Evolutionary conservation across 2,888 invertebrate genomes (phyloP).

Genomic region (Thera britannica): DNA sequence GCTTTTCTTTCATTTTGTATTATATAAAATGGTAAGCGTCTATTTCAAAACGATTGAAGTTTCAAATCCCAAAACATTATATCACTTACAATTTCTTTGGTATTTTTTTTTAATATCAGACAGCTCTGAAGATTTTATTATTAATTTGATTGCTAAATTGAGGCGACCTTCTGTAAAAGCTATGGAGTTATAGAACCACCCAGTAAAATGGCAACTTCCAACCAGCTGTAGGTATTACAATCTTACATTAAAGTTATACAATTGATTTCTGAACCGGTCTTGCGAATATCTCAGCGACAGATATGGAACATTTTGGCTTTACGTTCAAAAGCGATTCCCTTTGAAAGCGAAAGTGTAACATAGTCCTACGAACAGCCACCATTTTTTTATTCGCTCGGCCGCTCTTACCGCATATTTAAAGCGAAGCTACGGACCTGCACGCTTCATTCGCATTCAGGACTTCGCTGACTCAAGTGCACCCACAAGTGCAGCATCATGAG

Average conservation of each 20-base stretch:
- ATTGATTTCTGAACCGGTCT: constrained; percentile 55
- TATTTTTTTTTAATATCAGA: too few species aligned
- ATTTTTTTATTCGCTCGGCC: constrained; percentile 81
- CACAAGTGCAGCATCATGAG: constrained; percentile 82
- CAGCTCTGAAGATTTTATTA: background rate
- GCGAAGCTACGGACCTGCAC: constrained; percentile 70
- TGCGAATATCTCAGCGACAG: constrained; percentile 53
- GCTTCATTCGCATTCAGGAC: constrained; percentile 85
- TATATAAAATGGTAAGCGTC: too few species aligned
- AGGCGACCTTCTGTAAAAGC: constrained; percentile 29
- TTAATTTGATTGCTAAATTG: constrained; percentile 7
- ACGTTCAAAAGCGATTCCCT: constrained; percentile 67
- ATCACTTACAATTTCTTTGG: too few species aligned
- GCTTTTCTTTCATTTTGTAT: too few species aligned
- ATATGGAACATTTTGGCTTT: constrained; percentile 73
- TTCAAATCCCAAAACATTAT: too few species aligned
- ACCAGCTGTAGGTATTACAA: constrained; percentile 42
- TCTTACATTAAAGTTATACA: constrained; percentile 47
- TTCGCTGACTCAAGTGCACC: constrained; percentile 83
- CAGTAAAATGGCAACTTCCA: constrained; percentile 30
- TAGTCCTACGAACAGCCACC: constrained; percentile 75
- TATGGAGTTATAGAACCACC: constrained; percentile 27
- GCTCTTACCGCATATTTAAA: constrained; percentile 81
- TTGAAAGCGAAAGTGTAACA: constrained; percentile 83
- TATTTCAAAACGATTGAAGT: too few species aligned